phyloP scores from a whole-genome alignment of 2,888 invertebrate genomes.

The Ochropacha duplaris region DNA sequence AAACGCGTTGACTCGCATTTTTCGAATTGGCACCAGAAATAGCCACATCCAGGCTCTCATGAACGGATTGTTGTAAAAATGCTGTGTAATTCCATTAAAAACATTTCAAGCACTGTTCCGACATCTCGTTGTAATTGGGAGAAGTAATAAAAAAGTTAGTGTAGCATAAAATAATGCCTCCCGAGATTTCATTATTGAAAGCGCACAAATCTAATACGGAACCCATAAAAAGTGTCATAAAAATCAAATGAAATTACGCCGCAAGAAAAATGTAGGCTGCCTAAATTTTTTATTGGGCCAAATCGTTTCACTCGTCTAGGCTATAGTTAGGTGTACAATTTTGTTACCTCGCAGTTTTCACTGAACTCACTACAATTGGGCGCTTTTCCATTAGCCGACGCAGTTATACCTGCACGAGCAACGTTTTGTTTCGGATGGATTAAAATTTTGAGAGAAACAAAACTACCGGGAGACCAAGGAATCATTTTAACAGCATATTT shows the following conservation, averaged over 20 bases:
- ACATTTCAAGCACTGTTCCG: slow-evolving; percentile 12
- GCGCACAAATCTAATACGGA: slow-evolving; percentile 46
- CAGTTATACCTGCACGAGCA: no score
- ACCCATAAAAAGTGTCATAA: slow-evolving; percentile 61
- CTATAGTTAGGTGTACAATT: not conserved
- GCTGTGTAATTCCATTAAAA: slow-evolving; percentile 3
- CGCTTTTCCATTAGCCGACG: no score
- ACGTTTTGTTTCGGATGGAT: no score
- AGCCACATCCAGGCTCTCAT: no score
- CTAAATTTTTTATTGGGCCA: slow-evolving; percentile 17
- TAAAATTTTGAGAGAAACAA: no score
- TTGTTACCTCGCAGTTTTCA: not conserved
- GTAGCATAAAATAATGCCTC: slow-evolving; percentile 50
- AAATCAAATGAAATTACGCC: slow-evolving; percentile 56
- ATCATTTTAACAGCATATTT: no score
- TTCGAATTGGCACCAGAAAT: not conserved
- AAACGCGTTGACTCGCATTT: not conserved
- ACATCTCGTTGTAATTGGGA: slow-evolving; percentile 28
- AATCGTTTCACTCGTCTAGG: not conserved
- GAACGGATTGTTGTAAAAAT: not conserved
- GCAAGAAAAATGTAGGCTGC: slow-evolving; percentile 26
- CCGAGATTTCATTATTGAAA: slow-evolving; percentile 54
- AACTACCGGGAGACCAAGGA: no score
- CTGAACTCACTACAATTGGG: not conserved
- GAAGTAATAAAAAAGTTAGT: slow-evolving; percentile 40